Evolutionary conservation across 2,888 invertebrate species (phyloP).

Genomic region (Actias luna): DNA sequence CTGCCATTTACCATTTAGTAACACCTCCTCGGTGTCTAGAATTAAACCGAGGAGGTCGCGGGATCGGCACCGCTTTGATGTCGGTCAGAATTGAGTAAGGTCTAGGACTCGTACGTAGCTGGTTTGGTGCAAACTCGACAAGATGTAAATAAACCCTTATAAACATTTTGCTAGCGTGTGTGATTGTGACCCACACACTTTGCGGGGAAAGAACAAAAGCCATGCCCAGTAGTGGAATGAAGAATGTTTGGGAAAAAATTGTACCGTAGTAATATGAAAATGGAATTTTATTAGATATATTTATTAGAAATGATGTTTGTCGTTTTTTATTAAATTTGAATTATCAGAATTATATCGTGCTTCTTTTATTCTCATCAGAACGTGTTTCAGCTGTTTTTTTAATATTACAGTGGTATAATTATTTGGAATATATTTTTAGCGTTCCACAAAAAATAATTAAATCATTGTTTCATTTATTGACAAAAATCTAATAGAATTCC

Average conservation of each 20-base stretch:
- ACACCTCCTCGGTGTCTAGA: constrained; percentile 16
- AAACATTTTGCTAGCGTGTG: background rate
- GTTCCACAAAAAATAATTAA: too few species aligned
- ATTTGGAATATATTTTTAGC: too few species aligned
- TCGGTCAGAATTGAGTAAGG: too few species aligned
- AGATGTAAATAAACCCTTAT: background rate
- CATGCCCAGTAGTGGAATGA: background rate
- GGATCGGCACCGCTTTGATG: background rate
- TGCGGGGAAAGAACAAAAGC: background rate
- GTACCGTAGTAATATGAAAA: background rate
- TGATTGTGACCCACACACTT: background rate
- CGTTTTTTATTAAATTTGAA: too few species aligned
- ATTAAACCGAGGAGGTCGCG: background rate
- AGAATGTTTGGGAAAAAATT: background rate
- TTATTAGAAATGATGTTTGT: background rate
- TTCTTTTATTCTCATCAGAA: too few species aligned
- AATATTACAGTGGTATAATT: too few species aligned
- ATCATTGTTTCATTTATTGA: too few species aligned
- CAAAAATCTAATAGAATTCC: constrained; percentile 22
- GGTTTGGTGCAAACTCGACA: background rate
- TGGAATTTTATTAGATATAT: constrained; percentile 4
- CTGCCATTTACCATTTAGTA: constrained; percentile 72
- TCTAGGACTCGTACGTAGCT: background rate
- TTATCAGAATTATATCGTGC: too few species aligned
- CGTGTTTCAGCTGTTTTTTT: too few species aligned